phyloP scores from a whole-genome alignment of 2,888 invertebrate genomes.

The Dinocampus coccinellae region DNA sequence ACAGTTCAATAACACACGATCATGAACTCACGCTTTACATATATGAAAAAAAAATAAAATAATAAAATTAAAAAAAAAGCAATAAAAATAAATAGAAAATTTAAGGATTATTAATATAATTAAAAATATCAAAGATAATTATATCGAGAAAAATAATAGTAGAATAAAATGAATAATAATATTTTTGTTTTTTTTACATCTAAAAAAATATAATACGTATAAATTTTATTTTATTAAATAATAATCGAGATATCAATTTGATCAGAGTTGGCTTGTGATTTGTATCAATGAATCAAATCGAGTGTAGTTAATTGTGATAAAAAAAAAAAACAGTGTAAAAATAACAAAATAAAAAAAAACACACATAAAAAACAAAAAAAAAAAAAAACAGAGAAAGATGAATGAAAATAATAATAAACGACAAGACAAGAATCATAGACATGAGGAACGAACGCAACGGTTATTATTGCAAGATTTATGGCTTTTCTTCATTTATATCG shows the following conservation, averaged over 20 bases:
- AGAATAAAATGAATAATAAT: not conserved
- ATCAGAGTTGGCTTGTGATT: constrained; percentile 53
- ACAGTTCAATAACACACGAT: not conserved
- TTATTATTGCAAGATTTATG: constrained; percentile 60
- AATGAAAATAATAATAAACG: constrained; percentile 30
- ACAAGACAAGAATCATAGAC: constrained; percentile 24
- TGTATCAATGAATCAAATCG: constrained; percentile 57
- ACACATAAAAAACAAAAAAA: not conserved
- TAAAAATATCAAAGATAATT: constrained; percentile 22
- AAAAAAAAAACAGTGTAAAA: constrained; percentile 12
- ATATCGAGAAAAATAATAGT: not conserved
- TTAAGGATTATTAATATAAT: constrained; percentile 21
- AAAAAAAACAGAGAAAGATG: constrained; percentile 12
- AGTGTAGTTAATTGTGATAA: constrained; percentile 49
- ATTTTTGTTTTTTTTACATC: too few relatives aligned
- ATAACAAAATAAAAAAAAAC: too few relatives aligned
- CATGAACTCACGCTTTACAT: not conserved
- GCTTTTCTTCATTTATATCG: constrained; percentile 53
- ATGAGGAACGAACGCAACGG: not conserved
- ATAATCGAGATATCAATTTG: not conserved
- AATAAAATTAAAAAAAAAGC: too few relatives aligned
- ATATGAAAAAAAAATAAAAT: too few relatives aligned
- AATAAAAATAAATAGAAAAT: too few relatives aligned
- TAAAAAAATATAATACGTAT: too few relatives aligned
- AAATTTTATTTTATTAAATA: too few relatives aligned